Conservation (phyloP, 2,113 vertebrate genomes). For the Aegypius monachus region DNA sequence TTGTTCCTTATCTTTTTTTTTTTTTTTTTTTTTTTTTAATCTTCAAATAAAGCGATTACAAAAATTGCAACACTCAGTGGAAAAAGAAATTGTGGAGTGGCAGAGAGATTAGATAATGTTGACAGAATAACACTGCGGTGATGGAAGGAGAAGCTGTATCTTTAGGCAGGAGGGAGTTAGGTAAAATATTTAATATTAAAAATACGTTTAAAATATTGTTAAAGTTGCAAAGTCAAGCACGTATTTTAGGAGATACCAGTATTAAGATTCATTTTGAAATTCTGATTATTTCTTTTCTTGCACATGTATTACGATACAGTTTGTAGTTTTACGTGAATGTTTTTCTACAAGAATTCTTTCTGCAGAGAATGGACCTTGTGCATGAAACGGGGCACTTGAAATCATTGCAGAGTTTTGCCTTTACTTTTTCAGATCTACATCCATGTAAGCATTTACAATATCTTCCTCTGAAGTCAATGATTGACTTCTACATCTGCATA, state of each 20-base stretch:
- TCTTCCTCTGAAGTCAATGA: not conserved
- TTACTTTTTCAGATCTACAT: not conserved
- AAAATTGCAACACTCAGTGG: not conserved
- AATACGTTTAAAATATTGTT: not conserved
- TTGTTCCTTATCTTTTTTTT: not conserved
- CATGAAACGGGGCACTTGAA: not conserved
- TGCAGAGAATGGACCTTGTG: not conserved
- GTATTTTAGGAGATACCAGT: not conserved
- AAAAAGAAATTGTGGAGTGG: not conserved
- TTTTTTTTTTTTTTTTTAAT: not conserved
- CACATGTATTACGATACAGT: not conserved
- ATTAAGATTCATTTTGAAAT: not conserved
- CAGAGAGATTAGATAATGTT: not conserved
- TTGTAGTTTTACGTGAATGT: not conserved
- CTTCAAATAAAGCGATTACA: not conserved
- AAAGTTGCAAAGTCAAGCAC: not conserved
- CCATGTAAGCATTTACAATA: not conserved
- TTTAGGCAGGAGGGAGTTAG: not conserved
- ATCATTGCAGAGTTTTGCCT: not conserved
- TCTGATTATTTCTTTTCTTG: not conserved
- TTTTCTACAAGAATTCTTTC: not conserved
- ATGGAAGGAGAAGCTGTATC: not conserved
- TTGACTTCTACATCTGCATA: not conserved
- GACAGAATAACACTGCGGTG: not conserved
- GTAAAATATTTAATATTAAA: not conserved